These are phyloP conservation scores for Empidonax alnorum DNA, from an alignment of 2,113 vertebrate genomes.

Conservation along the genomic window DNA sequence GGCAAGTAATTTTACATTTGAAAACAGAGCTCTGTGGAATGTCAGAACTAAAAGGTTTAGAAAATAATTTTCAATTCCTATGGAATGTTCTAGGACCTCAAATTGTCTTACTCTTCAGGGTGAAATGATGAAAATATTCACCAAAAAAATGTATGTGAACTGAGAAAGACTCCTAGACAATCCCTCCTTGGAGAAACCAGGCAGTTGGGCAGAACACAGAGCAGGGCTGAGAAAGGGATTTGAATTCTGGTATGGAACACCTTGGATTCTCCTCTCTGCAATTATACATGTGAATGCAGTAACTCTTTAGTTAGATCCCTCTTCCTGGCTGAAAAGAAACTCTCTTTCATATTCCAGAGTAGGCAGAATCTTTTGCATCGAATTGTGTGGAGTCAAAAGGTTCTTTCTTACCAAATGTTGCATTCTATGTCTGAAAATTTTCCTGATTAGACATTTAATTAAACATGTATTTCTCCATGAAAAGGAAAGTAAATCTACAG, in stretches of 20 bases:
- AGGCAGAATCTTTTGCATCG: background rate
- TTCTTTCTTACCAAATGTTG: background rate
- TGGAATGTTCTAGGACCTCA: background rate
- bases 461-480: background rate
- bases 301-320: background rate
- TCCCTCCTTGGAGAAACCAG: background rate
- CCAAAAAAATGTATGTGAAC: background rate
- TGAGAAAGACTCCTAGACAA: background rate
- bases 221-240: background rate
- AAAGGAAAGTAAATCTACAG: background rate
- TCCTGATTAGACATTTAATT: background rate
- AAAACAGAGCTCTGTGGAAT: background rate
- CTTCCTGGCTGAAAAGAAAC: background rate
- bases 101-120: background rate
- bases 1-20: background rate
- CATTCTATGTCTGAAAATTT: accelerated
- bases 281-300: accelerated
- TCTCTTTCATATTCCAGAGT: background rate
- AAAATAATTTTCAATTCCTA: background rate
- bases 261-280: background rate
- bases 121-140: background rate
- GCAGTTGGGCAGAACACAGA: background rate
- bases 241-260: background rate
- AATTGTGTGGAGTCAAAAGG: background rate
- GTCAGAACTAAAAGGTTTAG: background rate